Evolutionary conservation across 2,888 invertebrate genomes (phyloP), one percentile per base, ranked within the genome.

Genomic region (Stramonita haemastoma): DNA sequence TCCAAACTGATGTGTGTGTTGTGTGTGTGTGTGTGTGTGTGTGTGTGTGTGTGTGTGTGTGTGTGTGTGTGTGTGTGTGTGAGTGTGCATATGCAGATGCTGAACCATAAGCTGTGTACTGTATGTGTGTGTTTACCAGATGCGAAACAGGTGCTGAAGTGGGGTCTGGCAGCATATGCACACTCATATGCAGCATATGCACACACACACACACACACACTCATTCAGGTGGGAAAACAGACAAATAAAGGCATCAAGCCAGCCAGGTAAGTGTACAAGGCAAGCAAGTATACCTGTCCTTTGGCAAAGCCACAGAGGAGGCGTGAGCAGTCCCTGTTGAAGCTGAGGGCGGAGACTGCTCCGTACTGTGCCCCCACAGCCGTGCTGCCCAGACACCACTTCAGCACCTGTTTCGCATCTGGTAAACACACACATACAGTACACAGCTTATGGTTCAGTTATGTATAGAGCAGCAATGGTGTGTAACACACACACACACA

Each of bases 251-350:
- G 1, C 32, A 81, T 5, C 32, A 2, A 66, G 19, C 17, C 66
- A 66, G 19, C 17, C 66, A 66, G 46, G 46, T 46, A 46, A 46
- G 8, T 46, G 4, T 46, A 84, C 46, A n/a, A 29, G 19, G 19
- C n/a, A 88, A 84, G 66, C 15, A 15, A 70, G 4, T 29, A 89
- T 90, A 96, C 96, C 94, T 96, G 97, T 36, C 99, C 99, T 91
- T 98, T 97, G 88, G 97, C 97, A 95, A 97, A 97, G 34, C 98
- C 98, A 86, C 97, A 98, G 36, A 99, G 96, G 66, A 99, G 96
- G 91, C 99, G 97, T 13, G 98, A 97, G 89, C 98, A 98, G 94
- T 99, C 98, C 89, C 97, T 97, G 96, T 98, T 99, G 94, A 98
- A 98, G 70, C 98, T 97, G 91, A 99, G 96, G 83, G 97, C 96